Conservation (phyloP, 2,113 vertebrate genomes). For the Peromyscus polionotus region DNA sequence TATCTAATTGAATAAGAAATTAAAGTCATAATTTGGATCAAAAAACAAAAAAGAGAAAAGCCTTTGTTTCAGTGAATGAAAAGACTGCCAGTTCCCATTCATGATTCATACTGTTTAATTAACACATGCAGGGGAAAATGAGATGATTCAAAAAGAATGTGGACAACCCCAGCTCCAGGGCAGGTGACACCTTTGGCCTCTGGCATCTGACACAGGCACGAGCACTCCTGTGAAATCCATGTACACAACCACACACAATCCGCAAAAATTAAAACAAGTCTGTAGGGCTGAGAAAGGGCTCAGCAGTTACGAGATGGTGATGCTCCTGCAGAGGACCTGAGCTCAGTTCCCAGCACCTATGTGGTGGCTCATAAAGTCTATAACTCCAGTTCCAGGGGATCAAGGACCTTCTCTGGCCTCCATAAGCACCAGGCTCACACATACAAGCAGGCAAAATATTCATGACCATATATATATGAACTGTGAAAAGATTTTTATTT, state of each 20-base stretch:
- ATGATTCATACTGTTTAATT: constrained; percentile 51
- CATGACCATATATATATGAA: neutral
- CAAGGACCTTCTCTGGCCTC: neutral
- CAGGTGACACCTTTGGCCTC: neutral
- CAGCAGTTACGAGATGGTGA: neutral
- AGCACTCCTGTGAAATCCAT: neutral
- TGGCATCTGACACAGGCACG: neutral
- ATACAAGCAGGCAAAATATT: neutral
- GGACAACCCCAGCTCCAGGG: neutral
- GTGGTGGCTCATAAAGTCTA: neutral
- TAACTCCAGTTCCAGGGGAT: too few species aligned
- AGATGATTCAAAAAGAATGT: neutral
- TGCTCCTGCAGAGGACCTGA: neutral
- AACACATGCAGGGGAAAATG: constrained; percentile 60
- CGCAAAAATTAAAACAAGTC: neutral
- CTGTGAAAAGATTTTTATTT: constrained; percentile 8
- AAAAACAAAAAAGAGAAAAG: constrained; percentile 10
- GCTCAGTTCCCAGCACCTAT: neutral
- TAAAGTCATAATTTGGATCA: constrained; percentile 45
- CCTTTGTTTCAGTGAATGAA: constrained; percentile 62
- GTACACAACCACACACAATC: neutral
- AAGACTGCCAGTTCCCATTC: constrained; percentile 53
- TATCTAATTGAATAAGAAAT: constrained; percentile 45
- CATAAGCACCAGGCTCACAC: neutral
- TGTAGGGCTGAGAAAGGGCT: neutral